Percentiles rank a stretch among this genome's conserved stretches.
phyloP scores from a whole-genome alignment of 92 coral and sea anemone species.

The Phymanthus crucifer region DNA sequence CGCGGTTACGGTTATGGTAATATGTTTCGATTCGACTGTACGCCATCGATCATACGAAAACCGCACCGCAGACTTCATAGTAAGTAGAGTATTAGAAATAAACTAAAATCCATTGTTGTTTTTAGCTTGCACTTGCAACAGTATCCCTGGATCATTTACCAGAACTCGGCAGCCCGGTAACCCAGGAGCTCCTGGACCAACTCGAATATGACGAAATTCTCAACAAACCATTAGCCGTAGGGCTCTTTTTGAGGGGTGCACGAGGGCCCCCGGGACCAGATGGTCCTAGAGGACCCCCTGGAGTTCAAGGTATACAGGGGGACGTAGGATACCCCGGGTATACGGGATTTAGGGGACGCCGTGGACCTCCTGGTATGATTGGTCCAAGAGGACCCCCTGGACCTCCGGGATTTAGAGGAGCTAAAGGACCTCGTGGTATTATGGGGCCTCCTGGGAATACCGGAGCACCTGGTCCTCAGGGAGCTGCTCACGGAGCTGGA shows the following conservation, averaged over 20 bases:
- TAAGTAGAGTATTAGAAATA: no score
- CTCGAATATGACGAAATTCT: slow-evolving; percentile 64
- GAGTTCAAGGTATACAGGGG: slow-evolving; percentile 65
- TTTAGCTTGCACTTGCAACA: slow-evolving; percentile 35
- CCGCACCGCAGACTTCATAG: no score
- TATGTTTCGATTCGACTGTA: no score
- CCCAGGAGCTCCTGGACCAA: slow-evolving; percentile 79
- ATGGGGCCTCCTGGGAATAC: slow-evolving; percentile 73
- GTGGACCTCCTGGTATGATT: slow-evolving; percentile 64
- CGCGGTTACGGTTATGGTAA: no score
- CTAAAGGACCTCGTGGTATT: slow-evolving; percentile 60
- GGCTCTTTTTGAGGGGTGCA: slow-evolving; percentile 82
- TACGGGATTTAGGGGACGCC: slow-evolving; percentile 69
- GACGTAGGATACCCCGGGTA: slow-evolving; percentile 64
- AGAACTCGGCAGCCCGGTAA: slow-evolving; percentile 74
- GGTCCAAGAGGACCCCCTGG: slow-evolving; percentile 85
- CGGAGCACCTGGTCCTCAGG: slow-evolving; percentile 72
- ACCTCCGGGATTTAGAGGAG: slow-evolving; percentile 63
- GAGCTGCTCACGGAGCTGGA: slow-evolving; percentile 45
- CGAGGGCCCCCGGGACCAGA: slow-evolving; percentile 81
- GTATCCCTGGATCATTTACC: slow-evolving; percentile 65
- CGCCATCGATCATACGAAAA: no score
- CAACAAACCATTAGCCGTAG: slow-evolving; percentile 76
- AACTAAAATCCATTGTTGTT: background rate
- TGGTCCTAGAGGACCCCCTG: slow-evolving; percentile 81